Evolutionary conservation across 2,888 invertebrate species (phyloP).

Genomic region (Cerceris rybyensis): DNA sequence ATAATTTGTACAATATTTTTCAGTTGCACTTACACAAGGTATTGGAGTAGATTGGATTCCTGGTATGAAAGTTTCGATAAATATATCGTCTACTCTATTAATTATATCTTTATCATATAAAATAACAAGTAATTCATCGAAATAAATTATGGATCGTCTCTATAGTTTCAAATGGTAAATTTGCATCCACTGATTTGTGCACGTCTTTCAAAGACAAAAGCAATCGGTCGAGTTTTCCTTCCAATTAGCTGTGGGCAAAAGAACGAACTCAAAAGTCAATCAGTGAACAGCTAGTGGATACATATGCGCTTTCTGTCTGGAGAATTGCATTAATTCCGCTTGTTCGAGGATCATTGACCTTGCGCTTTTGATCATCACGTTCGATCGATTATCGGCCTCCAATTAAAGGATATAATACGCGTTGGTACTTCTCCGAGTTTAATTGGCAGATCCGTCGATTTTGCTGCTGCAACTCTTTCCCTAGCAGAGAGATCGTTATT

Average conservation of each 20-base stretch:
- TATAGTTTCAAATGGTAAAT: too few species aligned
- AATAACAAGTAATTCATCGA: too few species aligned
- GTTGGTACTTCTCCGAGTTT: constrained; percentile 21
- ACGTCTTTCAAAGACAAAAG: too few species aligned
- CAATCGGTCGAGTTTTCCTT: neutral
- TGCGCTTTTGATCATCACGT: constrained; percentile 29
- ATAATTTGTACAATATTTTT: too few species aligned
- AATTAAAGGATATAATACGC: constrained; percentile 50
- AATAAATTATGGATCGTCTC: too few species aligned
- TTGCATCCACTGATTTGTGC: too few species aligned
- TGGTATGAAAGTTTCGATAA: too few species aligned
- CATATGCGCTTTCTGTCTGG: neutral
- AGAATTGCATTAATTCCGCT: constrained; percentile 3
- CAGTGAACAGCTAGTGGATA: neutral
- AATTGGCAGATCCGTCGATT: constrained; percentile 43
- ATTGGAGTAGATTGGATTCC: too few species aligned
- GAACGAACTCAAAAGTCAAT: neutral
- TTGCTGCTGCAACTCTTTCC: neutral
- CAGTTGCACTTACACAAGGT: too few species aligned
- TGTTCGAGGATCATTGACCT: neutral
- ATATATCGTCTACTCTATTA: too few species aligned
- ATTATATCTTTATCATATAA: too few species aligned
- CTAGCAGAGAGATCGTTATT: neutral
- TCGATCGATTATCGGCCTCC: constrained; percentile 44
- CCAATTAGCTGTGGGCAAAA: neutral